Evolutionary conservation across 2,888 invertebrate genomes (phyloP).

Genomic region (Microctonus hyperodae): DNA sequence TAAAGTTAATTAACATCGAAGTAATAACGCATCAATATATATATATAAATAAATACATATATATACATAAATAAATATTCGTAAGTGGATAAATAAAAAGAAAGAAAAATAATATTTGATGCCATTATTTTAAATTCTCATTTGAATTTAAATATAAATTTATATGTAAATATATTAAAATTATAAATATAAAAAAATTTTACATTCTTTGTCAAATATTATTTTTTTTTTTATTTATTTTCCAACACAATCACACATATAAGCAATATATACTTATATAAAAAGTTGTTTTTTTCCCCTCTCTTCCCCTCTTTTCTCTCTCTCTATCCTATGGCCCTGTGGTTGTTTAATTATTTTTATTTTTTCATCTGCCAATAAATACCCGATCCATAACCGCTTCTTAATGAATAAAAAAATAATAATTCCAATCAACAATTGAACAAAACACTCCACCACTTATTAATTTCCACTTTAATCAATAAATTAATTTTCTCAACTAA

Average conservation of each 20-base stretch:
- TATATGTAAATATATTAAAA: neutral
- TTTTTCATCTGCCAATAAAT: slow-evolving; percentile 7
- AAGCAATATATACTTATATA: neutral
- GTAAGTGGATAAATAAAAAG: too few relatives aligned
- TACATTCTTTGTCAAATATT: neutral
- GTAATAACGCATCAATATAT: slow-evolving; percentile 60
- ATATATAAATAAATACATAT: slow-evolving; percentile 14
- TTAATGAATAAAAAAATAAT: neutral
- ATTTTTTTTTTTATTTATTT: too few relatives aligned
- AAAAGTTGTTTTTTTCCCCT: neutral
- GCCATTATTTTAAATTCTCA: neutral
- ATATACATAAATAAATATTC: neutral
- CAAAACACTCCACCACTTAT: neutral
- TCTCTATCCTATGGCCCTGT: slow-evolving; percentile 22
- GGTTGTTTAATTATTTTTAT: neutral
- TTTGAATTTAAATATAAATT: neutral
- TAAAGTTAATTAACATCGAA: slow-evolving; percentile 60
- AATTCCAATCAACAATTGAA: neutral
- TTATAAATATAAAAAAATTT: neutral
- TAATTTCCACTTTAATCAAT: neutral
- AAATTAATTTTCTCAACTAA: neutral
- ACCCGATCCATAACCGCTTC: slow-evolving; percentile 2
- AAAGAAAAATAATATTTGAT: neutral
- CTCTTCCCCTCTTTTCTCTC: too few relatives aligned
- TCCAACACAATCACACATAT: slow-evolving; percentile 7